Base-by-base conservation (phyloP, 2,113 vertebrate genomes). In the Turnix velox region DNA sequence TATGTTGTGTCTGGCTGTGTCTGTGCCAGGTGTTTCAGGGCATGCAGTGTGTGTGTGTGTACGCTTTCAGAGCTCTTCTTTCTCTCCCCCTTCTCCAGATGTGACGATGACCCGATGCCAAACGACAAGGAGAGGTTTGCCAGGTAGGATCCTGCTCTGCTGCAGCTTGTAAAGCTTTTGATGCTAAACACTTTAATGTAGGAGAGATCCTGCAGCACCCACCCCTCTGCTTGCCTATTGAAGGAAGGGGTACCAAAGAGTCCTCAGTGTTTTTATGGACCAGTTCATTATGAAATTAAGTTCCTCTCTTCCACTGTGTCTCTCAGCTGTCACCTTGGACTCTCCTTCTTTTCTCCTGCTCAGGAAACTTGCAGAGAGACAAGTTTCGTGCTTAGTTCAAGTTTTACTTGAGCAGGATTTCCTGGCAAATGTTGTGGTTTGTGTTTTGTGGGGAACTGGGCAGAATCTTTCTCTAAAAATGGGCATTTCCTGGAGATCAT, bases 101-200 rank as follows among this genome's bases (percentile, higher is more conserved):
- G 99, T 72, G 99, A 99, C 3, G 99, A 99, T 19, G 99, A 99
- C 49, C 95, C 97, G 2, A 97, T 97, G 83, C 97, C 98, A 14
- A 98, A 97, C 8, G 99, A 99, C 48, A 99, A 99, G 72, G 99
- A 99, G 84, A 98, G 99, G 12, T 99, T 99, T 97, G 99, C 99
- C 93, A 99, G 99, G 99, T 99, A 98, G 95, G 97, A 16, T 6
- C 22, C 67, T 25, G 30, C 67, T 16, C 27, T 1, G 15, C 2
- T 27, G 28, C 9, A 2, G 14, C 18, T 46, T 27, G 37, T 6
- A 24, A 57, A 82, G 7, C 17, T 51, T 63, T 65, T 39, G 23
- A 11, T 78, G 54, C 87, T 37, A 31, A 17, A 42, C 33, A 7
- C 30, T 12, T 18, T 16, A 0, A 9, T 0, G 0, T 7, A 7